Conservation (phyloP, 2,888 invertebrate species). For the Tromatobia lineatoria region DNA sequence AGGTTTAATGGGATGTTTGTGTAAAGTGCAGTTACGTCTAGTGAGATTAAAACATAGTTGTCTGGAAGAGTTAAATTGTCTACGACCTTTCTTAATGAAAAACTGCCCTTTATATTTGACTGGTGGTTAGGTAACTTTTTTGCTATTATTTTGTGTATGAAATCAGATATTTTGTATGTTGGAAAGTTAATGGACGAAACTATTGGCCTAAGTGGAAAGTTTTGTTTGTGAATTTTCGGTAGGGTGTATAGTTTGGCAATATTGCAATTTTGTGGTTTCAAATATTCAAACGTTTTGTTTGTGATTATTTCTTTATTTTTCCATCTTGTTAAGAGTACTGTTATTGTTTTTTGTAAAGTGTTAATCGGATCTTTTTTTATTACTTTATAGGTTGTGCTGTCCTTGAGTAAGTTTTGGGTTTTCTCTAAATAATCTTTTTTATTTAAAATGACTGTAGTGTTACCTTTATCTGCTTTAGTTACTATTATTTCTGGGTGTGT, state of each 20-base stretch:
- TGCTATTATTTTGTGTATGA: constrained; percentile 5
- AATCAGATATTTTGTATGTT: constrained; percentile 5
- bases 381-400: constrained; percentile 8
- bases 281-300: background rate
- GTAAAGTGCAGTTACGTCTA: constrained; percentile 34
- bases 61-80: constrained; percentile 1
- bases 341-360: background rate
- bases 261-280: constrained; percentile 22
- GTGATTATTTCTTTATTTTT: background rate
- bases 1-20: constrained; percentile 38
- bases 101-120: constrained; percentile 35
- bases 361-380: background rate
- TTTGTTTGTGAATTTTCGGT: constrained; percentile 23
- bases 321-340: background rate
- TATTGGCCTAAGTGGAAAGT: constrained; percentile 9
- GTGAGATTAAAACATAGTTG: no score
- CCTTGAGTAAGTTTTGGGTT: background rate
- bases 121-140: background rate
- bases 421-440: constrained; percentile 10
- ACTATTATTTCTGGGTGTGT: no score
- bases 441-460: background rate
- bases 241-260: constrained; percentile 7
- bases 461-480: constrained; percentile 29
- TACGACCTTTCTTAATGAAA: background rate
- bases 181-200: constrained; percentile 13